Evolutionary conservation across 2,113 vertebrate genomes (phyloP), one percentile per base, ranked within the genome.

Genomic region (Elachura formosa): DNA sequence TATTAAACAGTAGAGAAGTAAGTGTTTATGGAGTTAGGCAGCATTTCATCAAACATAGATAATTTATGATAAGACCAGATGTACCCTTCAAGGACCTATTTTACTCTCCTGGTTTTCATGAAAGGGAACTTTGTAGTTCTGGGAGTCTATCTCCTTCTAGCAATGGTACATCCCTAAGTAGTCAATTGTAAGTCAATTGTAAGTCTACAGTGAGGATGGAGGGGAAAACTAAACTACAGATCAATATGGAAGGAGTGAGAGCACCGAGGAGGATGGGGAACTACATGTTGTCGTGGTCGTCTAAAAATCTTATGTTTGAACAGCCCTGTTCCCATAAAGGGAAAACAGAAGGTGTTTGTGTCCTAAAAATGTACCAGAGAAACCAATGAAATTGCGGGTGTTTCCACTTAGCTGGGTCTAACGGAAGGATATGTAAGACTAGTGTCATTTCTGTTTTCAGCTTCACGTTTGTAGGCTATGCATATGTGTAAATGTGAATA

Each of bases 61-160:
- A 74, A 31, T 81, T 91, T 55, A 71, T 43, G 25, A 6, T 61
- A 82, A 63, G 33, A 77, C 14, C 13, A 48, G 6, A 28, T 91
- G 11, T 2, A 51, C 8, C 22, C 10, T 62, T 38, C 33, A 74
- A 59, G 8, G 1, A 1, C 1, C 0, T 69, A 12, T 59, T 86
- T 90, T 90, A 81, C 18, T 89, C 13, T 84, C 11, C 14, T 77
- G 28, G 5, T 38, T 87, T 94, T 75, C 66, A 85, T 55, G 31
- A 16, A 36, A 66, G 28, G 54, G 6, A 62, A 6, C 6, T 5
- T 69, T 85, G 66, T 73, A 66, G 8, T 84, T 90, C 29, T 64
- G 25, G 23, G 11, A 77, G 7, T 67, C 21, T 68, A 0, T 48
- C 11, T 86, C 25, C 63, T 82, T 84, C 74, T 55, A 75, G 40